These are phyloP conservation scores for Melieria picta DNA, from an alignment of 2,888 invertebrate species.

Conservation along the genomic window DNA sequence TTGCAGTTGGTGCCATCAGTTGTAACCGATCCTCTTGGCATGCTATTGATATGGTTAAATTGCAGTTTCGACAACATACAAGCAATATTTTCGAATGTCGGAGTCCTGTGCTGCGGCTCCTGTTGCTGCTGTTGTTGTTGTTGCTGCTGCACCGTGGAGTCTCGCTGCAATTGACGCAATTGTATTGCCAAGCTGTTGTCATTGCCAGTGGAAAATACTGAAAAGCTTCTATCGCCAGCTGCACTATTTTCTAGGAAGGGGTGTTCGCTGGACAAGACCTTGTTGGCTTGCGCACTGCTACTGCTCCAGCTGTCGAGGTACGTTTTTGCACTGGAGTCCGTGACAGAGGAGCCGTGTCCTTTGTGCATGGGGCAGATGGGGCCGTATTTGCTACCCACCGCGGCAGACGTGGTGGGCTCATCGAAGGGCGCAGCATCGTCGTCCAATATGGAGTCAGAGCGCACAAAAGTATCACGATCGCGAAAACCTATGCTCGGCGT, in stretches of 20 bases:
- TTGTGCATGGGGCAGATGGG: conserved; percentile 72
- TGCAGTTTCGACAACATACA: conserved; percentile 46
- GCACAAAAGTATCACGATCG: conserved; percentile 61
- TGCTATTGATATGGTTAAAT: conserved; percentile 41
- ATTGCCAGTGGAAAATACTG: conserved; percentile 42
- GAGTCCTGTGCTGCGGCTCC: conserved; percentile 30
- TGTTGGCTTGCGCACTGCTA: conserved; percentile 40
- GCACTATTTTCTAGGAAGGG: conserved; percentile 36
- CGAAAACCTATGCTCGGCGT: conserved; percentile 36
- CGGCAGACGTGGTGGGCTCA: conserved; percentile 63
- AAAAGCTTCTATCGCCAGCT: conserved; percentile 42
- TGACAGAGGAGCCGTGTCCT: conserved; percentile 40
- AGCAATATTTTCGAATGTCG: conserved; percentile 44
- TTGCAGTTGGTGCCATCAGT: conserved; percentile 35
- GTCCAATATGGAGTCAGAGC: conserved; percentile 70
- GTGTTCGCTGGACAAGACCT: conserved; percentile 18
- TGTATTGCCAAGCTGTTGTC: conserved; percentile 36
- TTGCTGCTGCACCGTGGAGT: conserved; percentile 17
- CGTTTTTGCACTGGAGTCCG: conserved; percentile 43
- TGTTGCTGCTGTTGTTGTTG: conserved; percentile 28
- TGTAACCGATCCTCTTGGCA: conserved; percentile 27
- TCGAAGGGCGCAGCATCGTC: conserved; percentile 75
- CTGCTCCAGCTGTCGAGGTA: conserved; percentile 49
- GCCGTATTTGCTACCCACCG: conserved; percentile 72
- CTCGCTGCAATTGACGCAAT: conserved; percentile 29